A percentile compares a stretch with the other conserved stretches of the same genome.
Conservation (phyloP, 2,888 invertebrate species). For the Nemotelus nigrinus region DNA sequence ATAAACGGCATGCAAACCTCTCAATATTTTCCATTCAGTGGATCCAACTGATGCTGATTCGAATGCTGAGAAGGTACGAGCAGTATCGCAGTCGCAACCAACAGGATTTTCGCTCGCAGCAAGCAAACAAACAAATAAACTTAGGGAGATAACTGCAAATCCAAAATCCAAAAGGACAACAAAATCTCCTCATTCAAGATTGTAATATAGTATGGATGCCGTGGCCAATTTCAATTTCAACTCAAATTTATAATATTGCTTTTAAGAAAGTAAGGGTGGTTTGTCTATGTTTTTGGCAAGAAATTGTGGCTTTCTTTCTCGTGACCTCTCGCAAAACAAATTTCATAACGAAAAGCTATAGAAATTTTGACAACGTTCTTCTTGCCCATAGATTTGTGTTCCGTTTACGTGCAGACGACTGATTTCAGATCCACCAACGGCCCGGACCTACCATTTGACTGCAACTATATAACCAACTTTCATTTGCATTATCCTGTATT, state of each 20-base stretch:
- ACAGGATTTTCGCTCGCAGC: background rate
- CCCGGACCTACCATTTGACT: background rate
- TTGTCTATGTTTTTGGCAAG: background rate
- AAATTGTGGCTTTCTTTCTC: background rate
- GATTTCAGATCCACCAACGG: background rate
- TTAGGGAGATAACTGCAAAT: too few species aligned
- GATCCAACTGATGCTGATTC: too few species aligned
- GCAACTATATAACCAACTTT: background rate
- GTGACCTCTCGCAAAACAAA: background rate
- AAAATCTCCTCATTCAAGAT: background rate
- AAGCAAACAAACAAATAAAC: background rate
- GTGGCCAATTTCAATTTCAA: background rate
- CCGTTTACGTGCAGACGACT: background rate
- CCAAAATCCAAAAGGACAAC: too few species aligned
- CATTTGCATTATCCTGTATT: background rate
- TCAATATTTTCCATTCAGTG: too few species aligned
- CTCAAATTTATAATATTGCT: background rate
- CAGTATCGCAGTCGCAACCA: background rate
- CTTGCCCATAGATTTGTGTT: background rate
- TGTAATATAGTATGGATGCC: background rate
- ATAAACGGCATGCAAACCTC: too few species aligned
- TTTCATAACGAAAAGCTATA: background rate
- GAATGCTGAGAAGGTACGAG: background rate
- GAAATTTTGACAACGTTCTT: background rate
- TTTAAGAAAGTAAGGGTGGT: background rate